Evolutionary conservation across 1,140 invertebrate species (phyloP).

Genomic region (Drosophila seguyi): DNA sequence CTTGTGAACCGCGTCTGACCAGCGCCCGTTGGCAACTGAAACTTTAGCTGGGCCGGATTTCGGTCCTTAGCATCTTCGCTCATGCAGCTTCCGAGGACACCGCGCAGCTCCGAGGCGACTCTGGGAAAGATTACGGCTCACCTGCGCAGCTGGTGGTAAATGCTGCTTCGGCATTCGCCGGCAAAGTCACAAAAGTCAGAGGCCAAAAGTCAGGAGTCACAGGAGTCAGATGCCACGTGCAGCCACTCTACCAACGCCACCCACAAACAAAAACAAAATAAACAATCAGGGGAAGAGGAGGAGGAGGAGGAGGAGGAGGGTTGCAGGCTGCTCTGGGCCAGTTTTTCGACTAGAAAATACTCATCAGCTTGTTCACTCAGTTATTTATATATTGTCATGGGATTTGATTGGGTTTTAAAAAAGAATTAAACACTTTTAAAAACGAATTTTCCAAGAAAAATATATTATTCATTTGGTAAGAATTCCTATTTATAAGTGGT

Average conservation of each 20-base stretch:
- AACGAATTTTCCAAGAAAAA: conserved; percentile 1
- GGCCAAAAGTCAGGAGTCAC: conserved; percentile 54
- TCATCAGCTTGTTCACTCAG: conserved; percentile 1
- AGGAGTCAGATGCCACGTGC: conserved; percentile 65
- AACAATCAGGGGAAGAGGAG: conserved; percentile 4
- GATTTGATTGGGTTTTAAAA: conserved; percentile 6
- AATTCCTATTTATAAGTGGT: neutral
- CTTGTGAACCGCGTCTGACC: conserved; percentile 47
- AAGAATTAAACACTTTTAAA: conserved; percentile 10
- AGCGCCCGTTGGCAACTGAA: conserved; percentile 64
- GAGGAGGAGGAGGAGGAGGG: neutral
- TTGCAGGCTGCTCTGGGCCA: neutral
- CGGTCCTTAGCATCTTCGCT: conserved; percentile 34
- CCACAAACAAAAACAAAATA: conserved; percentile 18
- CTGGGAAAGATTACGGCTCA: conserved; percentile 48
- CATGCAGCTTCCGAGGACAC: conserved; percentile 15
- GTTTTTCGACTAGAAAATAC: conserved; percentile 18
- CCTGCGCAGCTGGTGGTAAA: conserved; percentile 83
- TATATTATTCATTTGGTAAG: neutral
- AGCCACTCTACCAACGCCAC: conserved; percentile 61
- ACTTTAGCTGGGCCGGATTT: conserved; percentile 13
- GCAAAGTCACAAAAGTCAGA: conserved; percentile 49
- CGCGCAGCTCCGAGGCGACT: neutral
- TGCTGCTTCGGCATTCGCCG: conserved; percentile 44
- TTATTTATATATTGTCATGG: conserved; percentile 23